Evolutionary conservation across 2,113 vertebrate species (phyloP).

Genomic region (Sturnira hondurensis): DNA sequence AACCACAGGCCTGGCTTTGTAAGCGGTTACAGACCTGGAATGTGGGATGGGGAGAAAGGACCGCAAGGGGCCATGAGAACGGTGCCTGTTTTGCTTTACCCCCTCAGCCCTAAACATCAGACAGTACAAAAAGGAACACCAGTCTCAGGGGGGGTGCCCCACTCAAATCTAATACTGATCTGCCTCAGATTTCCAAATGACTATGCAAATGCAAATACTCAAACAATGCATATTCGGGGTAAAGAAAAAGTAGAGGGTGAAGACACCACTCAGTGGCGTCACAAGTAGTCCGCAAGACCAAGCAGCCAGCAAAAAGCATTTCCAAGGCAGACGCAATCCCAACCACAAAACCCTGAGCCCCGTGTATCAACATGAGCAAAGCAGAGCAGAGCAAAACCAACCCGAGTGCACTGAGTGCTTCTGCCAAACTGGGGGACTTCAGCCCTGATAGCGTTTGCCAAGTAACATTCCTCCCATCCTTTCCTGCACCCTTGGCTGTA

Average conservation of each 20-base stretch:
- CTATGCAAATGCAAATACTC: background rate
- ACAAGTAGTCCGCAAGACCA: background rate
- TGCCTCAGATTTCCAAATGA: background rate
- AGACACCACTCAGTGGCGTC: background rate
- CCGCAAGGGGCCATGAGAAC: background rate
- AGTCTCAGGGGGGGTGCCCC: background rate
- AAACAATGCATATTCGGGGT: background rate
- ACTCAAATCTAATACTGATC: background rate
- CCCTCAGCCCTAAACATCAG: background rate
- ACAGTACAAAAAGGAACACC: slow-evolving; percentile 14
- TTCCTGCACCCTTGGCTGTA: background rate
- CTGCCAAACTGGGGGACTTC: background rate
- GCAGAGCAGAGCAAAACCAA: background rate
- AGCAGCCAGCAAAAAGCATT: background rate
- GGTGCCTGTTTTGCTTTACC: background rate
- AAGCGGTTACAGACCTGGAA: background rate
- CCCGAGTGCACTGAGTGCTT: background rate
- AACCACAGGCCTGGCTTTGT: background rate
- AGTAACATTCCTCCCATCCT: background rate
- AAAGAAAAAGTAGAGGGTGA: background rate
- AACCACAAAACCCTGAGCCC: background rate
- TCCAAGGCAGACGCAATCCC: background rate
- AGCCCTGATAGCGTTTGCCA: background rate
- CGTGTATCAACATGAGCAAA: background rate
- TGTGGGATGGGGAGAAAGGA: background rate